A percentile compares a stretch with the other conserved stretches of the same genome.
Evolutionary conservation across 2,113 vertebrate species (phyloP).

Genomic region (Vimba vimba): DNA sequence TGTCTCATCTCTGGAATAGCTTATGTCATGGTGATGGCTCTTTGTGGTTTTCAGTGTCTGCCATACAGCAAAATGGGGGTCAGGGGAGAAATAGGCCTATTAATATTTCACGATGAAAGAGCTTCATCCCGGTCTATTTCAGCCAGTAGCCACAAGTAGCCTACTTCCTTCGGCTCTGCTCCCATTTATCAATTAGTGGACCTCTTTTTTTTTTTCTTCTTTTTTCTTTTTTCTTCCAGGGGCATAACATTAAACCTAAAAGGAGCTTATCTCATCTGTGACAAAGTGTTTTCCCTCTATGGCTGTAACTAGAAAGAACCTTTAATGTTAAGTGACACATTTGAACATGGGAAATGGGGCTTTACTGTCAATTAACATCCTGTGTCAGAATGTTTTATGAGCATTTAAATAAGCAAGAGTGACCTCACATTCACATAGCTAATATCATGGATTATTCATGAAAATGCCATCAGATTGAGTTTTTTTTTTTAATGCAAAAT

Average conservation of each 20-base stretch:
- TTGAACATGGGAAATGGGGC: background rate
- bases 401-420: background rate
- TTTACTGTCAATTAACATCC: constrained; percentile 16
- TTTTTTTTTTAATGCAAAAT: background rate
- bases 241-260: constrained; percentile 67
- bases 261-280: constrained; percentile 65
- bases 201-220: constrained; percentile 60
- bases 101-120: constrained; percentile 72
- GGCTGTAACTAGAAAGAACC: background rate
- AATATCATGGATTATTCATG: background rate
- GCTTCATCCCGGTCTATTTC: constrained; percentile 65
- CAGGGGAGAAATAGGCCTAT: constrained; percentile 58
- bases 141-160: constrained; percentile 69
- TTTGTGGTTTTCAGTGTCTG: constrained; percentile 52
- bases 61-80: constrained; percentile 42
- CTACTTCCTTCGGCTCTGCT: constrained; percentile 64
- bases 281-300: constrained; percentile 51
- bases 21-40: constrained; percentile 18
- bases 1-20: constrained; percentile 12
- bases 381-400: constrained; percentile 1
- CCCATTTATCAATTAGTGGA: constrained; percentile 73
- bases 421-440: background rate
- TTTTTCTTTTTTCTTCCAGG: constrained; percentile 67
- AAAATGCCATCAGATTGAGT: background rate
- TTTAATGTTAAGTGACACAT: constrained; percentile 9